Base-by-base conservation (phyloP, 2,888 invertebrate genomes). In the Melinopterus prodromus region DNA sequence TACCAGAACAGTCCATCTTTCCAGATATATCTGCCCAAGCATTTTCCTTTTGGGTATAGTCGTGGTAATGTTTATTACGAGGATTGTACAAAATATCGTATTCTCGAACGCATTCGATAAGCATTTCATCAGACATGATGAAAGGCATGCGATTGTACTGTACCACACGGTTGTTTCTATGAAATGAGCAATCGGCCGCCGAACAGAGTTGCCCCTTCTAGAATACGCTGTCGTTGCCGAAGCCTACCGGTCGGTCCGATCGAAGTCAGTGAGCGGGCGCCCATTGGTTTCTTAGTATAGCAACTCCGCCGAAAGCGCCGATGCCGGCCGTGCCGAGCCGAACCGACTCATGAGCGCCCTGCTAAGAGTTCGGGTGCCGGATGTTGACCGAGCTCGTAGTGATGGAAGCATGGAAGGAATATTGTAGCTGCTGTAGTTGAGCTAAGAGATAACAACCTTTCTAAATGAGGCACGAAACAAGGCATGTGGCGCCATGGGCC, bases 261-360 rank as follows among this genome's bases (percentile, higher is more conserved):
- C 9, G 12, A 70, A 70, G 9, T 70, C 70, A 70, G 70, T 70
- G 70, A 70, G 9, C 6, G 12, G 70, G 70, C 12, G 70, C 70
- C 70, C 70, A 70, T 70, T 70, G 9, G 70, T 70, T 70, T 70
- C 9, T 70, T 70, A 7, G 1, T 70, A 70, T 70, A 9, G 70
- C 70, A 70, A 70, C 70, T 70, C 9, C 70, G 70, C 70, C 12
- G 70, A 70, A 70, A 70, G 70, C 70, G 70, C 70, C 12, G 70
- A 70, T 12, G 6, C 70, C 12, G 70, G 9, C 9, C 70, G 6
- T 70, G 70, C 70, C 16, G 70, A 70, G 70, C 70, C 70, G 70
- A 70, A n/a, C n/a, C n/a, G n/a, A n/a, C n/a, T n/a, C n/a, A n/a
- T n/a, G n/a, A n/a, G n/a, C n/a, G n/a, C n/a, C n/a, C n/a, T n/a